Evolutionary conservation across 1,140 invertebrate species (phyloP).

Genomic region (Heliconius eleuchia): DNA sequence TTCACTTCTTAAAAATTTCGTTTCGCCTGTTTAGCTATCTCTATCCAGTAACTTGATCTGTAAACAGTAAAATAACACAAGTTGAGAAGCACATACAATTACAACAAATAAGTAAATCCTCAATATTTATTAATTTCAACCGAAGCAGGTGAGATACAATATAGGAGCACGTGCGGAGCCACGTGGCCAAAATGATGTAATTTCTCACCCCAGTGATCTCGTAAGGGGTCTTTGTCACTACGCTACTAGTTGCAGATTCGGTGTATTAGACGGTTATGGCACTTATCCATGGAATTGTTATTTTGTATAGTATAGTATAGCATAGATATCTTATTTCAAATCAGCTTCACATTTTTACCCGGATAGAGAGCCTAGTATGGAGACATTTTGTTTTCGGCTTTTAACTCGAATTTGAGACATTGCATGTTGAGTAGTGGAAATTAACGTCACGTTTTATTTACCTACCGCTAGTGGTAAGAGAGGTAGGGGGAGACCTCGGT

Average conservation of each 20-base stretch:
- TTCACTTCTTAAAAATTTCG: too few relatives aligned
- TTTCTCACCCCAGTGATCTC: conserved; percentile 16
- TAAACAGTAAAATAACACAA: background rate
- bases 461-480: too few relatives aligned
- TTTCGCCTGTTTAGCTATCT: too few relatives aligned
- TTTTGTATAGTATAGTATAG: background rate
- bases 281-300: background rate
- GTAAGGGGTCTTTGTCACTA: background rate
- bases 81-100: background rate
- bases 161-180: conserved; percentile 14
- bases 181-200: conserved; percentile 27
- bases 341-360: too few relatives aligned
- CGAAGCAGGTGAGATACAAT: conserved; percentile 19
- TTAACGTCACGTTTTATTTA: too few relatives aligned
- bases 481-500: too few relatives aligned
- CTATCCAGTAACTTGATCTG: too few relatives aligned
- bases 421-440: too few relatives aligned
- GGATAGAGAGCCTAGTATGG: too few relatives aligned
- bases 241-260: background rate
- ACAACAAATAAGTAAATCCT: background rate
- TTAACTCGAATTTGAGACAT: too few relatives aligned
- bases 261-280: background rate
- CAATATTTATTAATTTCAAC: background rate
- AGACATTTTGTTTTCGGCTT: too few relatives aligned
- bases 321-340: background rate